Evolutionary conservation across 2,113 vertebrate species (phyloP).

Genomic region (Nycticebus coucang): DNA sequence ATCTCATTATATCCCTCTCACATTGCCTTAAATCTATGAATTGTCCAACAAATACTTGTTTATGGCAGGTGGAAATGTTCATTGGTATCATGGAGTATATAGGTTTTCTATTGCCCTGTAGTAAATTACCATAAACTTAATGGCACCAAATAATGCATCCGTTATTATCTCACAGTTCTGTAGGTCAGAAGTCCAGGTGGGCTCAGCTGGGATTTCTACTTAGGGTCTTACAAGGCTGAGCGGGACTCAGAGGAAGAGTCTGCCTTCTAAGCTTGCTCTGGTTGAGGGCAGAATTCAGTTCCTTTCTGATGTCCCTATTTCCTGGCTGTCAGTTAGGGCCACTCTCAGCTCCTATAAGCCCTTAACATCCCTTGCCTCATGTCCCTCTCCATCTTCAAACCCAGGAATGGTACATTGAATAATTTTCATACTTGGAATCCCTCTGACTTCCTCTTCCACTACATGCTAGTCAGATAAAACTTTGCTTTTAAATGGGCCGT

Average conservation of each 20-base stretch:
- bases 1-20: not conserved
- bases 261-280: no score
- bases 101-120: not conserved
- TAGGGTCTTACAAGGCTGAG: not conserved
- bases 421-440: not conserved
- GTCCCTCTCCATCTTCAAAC: not conserved
- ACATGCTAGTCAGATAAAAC: not conserved
- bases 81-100: not conserved
- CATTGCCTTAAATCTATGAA: not conserved
- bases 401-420: fast-evolving
- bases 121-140: not conserved
- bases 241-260: not conserved
- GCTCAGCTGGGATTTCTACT: not conserved
- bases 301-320: not conserved
- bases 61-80: not conserved
- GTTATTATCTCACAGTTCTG: not conserved
- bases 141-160: not conserved
- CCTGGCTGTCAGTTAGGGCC: not conserved
- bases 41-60: not conserved
- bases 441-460: not conserved
- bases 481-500: not conserved
- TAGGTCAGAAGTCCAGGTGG: not conserved
- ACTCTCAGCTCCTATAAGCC: no score
- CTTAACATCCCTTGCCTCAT: not conserved
- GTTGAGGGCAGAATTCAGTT: not conserved